Evolutionary conservation across 2,888 invertebrate genomes (phyloP).

Genomic region (Platyscelio sp.): DNA sequence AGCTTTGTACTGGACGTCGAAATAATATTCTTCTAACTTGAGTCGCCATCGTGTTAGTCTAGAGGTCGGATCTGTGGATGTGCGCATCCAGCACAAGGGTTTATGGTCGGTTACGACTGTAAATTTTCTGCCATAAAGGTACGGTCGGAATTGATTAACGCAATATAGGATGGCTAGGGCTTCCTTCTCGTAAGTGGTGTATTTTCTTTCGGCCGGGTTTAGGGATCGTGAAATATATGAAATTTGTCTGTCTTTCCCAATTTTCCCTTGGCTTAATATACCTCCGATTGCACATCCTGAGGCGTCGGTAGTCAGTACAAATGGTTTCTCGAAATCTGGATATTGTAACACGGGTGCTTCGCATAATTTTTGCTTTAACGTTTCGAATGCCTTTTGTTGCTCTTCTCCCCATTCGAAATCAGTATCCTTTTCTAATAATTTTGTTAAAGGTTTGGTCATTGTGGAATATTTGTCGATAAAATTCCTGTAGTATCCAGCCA

Average conservation of each 20-base stretch:
- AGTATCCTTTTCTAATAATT: slow-evolving; percentile 11
- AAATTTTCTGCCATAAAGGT: not conserved
- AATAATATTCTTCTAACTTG: not conserved
- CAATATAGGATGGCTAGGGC: not conserved
- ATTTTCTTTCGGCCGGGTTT: not conserved
- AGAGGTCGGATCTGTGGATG: not conserved
- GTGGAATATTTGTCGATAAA: slow-evolving; percentile 68
- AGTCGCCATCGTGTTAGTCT: not conserved
- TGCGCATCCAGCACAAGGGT: slow-evolving; percentile 3
- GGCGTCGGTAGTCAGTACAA: not conserved
- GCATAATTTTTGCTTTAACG: slow-evolving; percentile 37
- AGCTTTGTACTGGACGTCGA: not conserved
- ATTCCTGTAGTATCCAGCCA: slow-evolving; percentile 67
- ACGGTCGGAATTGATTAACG: not conserved
- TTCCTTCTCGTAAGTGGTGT: not conserved
- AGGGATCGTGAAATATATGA: not conserved
- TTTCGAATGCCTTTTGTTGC: not conserved
- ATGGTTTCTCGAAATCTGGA: slow-evolving; percentile 2
- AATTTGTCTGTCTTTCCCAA: not conserved
- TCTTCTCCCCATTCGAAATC: not conserved
- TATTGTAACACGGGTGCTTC: not conserved
- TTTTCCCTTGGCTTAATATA: slow-evolving; percentile 43
- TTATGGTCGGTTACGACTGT: slow-evolving; percentile 25
- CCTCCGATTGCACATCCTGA: not conserved
- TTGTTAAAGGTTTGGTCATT: slow-evolving; percentile 60